phyloP scores from a whole-genome alignment of 2,797 vertebrate genomes.

The Cuniculus paca region DNA sequence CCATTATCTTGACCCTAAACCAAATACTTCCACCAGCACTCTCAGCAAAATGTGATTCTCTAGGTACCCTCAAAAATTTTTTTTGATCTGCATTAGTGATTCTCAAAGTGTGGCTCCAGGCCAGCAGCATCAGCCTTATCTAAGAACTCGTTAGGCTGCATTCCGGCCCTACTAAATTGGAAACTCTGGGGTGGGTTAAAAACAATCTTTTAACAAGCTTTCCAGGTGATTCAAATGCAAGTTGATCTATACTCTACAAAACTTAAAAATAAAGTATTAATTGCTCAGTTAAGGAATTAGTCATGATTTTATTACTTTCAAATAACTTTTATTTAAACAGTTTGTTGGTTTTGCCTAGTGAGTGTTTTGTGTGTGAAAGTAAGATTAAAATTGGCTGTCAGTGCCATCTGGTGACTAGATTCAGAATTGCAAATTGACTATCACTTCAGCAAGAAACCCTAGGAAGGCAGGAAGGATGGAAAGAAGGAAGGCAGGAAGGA shows the following conservation, averaged over 20 bases:
- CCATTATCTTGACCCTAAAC: not conserved
- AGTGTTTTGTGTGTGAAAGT: not conserved
- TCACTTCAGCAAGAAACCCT: not conserved
- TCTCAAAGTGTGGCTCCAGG: not conserved
- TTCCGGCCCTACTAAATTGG: not conserved
- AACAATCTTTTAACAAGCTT: not conserved
- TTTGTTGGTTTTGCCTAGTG: not conserved
- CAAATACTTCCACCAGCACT: not conserved
- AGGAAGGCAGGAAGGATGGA: not conserved
- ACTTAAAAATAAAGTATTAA: not conserved
- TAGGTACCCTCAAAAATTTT: not conserved
- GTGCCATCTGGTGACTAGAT: slow-evolving; percentile 67
- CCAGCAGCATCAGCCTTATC: not conserved
- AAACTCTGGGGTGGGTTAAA: not conserved
- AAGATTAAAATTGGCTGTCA: not conserved
- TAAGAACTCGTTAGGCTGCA: not conserved
- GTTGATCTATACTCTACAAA: not conserved
- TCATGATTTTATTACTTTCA: slow-evolving; percentile 32
- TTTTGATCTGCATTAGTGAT: not conserved
- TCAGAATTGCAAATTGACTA: slow-evolving; percentile 40
- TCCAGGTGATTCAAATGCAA: not conserved
- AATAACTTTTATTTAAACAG: slow-evolving; percentile 13
- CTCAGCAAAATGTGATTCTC: not conserved
- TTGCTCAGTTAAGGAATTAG: not conserved
- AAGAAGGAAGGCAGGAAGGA: not conserved